phyloP scores from a whole-genome alignment of 2,797 vertebrate genomes.

The Rousettus madagascariensis region DNA sequence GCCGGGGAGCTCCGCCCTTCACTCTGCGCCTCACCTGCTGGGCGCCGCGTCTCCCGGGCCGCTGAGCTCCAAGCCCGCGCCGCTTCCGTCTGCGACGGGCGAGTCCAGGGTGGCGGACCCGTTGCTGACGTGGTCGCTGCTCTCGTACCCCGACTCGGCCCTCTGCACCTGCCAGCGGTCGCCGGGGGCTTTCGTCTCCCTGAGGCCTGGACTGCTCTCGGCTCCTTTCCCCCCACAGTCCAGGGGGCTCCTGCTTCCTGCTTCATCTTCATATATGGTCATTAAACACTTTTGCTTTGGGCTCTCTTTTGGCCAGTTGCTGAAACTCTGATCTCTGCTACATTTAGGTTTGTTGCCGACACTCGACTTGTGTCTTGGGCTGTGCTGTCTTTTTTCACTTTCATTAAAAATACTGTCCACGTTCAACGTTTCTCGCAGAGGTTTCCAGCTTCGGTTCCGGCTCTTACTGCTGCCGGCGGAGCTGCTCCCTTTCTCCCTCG shows the following conservation, averaged over 20 bases:
- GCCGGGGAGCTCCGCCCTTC: fast-evolving
- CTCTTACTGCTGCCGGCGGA: slow-evolving; percentile 75
- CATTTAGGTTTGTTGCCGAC: slow-evolving; percentile 76
- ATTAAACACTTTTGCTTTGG: slow-evolving; percentile 91
- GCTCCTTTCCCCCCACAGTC: slow-evolving; percentile 89
- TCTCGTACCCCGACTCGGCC: slow-evolving; percentile 96
- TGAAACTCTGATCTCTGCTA: slow-evolving; percentile 81
- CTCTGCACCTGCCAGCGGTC: slow-evolving; percentile 95
- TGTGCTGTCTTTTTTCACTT: slow-evolving; percentile 87
- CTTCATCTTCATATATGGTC: slow-evolving; percentile 98
- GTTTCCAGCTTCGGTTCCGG: slow-evolving; percentile 90
- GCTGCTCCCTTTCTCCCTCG: slow-evolving; percentile 83
- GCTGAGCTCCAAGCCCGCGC: slow-evolving; percentile 80
- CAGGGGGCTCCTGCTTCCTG: slow-evolving; percentile 91
- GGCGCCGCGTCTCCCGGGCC: slow-evolving; percentile 84
- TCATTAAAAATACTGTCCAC: slow-evolving; percentile 94
- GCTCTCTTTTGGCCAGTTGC: slow-evolving; percentile 84
- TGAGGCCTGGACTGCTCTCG: slow-evolving; percentile 85
- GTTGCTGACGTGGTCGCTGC: slow-evolving; percentile 94
- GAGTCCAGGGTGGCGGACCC: slow-evolving; percentile 93
- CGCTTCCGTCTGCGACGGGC: slow-evolving; percentile 87
- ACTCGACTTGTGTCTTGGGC: slow-evolving; percentile 85
- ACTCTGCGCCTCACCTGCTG: slow-evolving; percentile 85
- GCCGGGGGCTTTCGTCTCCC: slow-evolving; percentile 83
- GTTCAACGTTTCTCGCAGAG: slow-evolving; percentile 93